Evolutionary conservation across 2,797 vertebrate genomes (phyloP).

Genomic region (Sphaeramia orbicularis): DNA sequence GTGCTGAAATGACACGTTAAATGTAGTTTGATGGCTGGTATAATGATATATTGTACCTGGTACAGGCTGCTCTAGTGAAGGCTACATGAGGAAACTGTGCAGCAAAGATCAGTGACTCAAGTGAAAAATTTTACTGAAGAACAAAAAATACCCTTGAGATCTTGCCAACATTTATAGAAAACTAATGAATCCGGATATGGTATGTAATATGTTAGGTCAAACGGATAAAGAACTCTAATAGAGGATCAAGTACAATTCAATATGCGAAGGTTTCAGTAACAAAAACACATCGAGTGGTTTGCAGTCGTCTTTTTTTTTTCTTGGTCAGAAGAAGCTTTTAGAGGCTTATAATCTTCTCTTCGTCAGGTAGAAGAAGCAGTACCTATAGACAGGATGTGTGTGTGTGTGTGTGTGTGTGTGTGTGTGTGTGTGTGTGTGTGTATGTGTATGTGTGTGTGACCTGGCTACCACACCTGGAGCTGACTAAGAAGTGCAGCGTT

Average conservation of each 20-base stretch:
- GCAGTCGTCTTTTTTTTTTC: conserved; percentile 45
- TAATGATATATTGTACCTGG: too few relatives aligned
- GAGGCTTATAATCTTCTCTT: conserved; percentile 46
- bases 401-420: too few relatives aligned
- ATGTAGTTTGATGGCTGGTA: too few relatives aligned
- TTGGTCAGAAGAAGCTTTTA: conserved; percentile 9
- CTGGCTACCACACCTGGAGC: conserved; percentile 53
- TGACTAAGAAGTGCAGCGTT: conserved; percentile 42
- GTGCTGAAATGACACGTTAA: too few relatives aligned
- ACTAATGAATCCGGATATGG: conserved; percentile 15
- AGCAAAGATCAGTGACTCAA: too few relatives aligned
- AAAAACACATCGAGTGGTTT: conserved; percentile 9
- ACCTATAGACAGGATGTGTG: conserved; percentile 1
- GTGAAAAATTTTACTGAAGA: too few relatives aligned
- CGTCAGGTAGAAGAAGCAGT: conserved; percentile 25
- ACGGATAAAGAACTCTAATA: neutral
- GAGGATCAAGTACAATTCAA: too few relatives aligned
- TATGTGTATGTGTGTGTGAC: conserved; percentile 27
- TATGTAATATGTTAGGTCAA: conserved; percentile 1
- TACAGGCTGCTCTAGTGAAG: too few relatives aligned
- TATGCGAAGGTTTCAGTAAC: too few relatives aligned
- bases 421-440: conserved; percentile 5
- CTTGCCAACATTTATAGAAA: conserved; percentile 24
- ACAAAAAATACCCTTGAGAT: too few relatives aligned
- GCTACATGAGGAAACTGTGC: too few relatives aligned